Evolutionary conservation across 2,888 invertebrate species (phyloP), one percentile per base, ranked within the genome.

Genomic region (Latheticus oryzae): DNA sequence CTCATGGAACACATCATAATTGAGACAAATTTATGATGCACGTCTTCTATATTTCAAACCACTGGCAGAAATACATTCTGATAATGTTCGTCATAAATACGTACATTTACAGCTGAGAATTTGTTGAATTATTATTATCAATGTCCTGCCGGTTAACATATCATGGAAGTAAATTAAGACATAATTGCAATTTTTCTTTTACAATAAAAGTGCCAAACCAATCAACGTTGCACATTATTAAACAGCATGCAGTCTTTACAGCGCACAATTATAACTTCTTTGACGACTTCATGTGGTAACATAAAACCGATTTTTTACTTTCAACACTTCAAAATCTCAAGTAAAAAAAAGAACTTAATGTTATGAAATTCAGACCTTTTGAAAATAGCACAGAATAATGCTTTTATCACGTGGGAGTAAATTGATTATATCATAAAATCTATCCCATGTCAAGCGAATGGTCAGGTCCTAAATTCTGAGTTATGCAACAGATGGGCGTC

Each of bases 401-500:
- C n/a, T n/a, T n/a, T n/a, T n/a, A n/a, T n/a, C n/a, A n/a, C n/a
- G n/a, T n/a, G n/a, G n/a, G n/a, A n/a, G n/a, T n/a, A n/a, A n/a
- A n/a, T n/a, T n/a, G n/a, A n/a, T n/a, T n/a, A n/a, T n/a, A n/a
- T n/a, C n/a, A n/a, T n/a, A n/a, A n/a, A n/a, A n/a, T n/a, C n/a
- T n/a, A n/a, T n/a, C n/a, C n/a, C n/a, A 24, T 24, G 24, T 24
- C 11, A 28, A 12, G 32, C 13, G 30, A 30, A 5, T 30, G 24
- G 35, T 32, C 21, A 19, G 9, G 17, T 30, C 32, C 32, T 33
- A 26, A 32, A 23, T 35, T 23, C 33, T 33, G 28, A 50, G 56
- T 62, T 65, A 65, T 64, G 63, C 65, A 69, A 69, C 67, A 69
- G 65, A 69, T 67, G 69, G 65, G 66, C 62, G 67, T 66, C 60